A percentile compares a stretch with the other conserved stretches of the same genome.
These are phyloP conservation scores for Serrognathus titanus DNA, from an alignment of 2,888 invertebrate species.

Conservation along the genomic window DNA sequence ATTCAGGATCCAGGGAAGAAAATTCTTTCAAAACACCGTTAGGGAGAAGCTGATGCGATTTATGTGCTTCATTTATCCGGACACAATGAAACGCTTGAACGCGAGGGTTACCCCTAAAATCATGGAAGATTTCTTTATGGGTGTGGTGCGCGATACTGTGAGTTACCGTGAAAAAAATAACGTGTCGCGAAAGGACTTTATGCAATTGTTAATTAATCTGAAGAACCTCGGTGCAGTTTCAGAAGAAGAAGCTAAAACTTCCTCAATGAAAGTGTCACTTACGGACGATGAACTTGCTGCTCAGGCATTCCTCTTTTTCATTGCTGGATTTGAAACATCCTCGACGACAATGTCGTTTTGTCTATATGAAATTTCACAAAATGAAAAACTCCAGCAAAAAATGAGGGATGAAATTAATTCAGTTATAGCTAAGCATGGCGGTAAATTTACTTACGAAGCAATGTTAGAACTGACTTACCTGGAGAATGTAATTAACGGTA, in stretches of 20 bases:
- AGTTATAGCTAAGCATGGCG: conserved; percentile 35
- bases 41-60: conserved; percentile 6
- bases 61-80: conserved; percentile 24
- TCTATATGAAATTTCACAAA: conserved; percentile 42
- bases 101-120: conserved; percentile 22
- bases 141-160: conserved; percentile 33
- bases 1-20: conserved; percentile 4
- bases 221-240: conserved; percentile 15
- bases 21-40: not conserved
- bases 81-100: conserved; percentile 20
- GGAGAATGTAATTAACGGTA: conserved; percentile 42
- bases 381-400: conserved; percentile 46
- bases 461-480: conserved; percentile 49
- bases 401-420: conserved; percentile 42
- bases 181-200: conserved; percentile 36
- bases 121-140: conserved; percentile 34
- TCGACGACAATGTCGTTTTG: conserved; percentile 43
- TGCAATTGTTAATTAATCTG: conserved; percentile 38
- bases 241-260: not conserved
- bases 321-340: conserved; percentile 50
- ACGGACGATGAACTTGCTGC: conserved; percentile 29
- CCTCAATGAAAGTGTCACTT: not conserved
- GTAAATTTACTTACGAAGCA: conserved; percentile 44
- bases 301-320: conserved; percentile 45
- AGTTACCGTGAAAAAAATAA: conserved; percentile 24